These are phyloP conservation scores for Pectinophora gossypiella DNA, from an alignment of 1,140 invertebrate species.

Conservation along the genomic window DNA sequence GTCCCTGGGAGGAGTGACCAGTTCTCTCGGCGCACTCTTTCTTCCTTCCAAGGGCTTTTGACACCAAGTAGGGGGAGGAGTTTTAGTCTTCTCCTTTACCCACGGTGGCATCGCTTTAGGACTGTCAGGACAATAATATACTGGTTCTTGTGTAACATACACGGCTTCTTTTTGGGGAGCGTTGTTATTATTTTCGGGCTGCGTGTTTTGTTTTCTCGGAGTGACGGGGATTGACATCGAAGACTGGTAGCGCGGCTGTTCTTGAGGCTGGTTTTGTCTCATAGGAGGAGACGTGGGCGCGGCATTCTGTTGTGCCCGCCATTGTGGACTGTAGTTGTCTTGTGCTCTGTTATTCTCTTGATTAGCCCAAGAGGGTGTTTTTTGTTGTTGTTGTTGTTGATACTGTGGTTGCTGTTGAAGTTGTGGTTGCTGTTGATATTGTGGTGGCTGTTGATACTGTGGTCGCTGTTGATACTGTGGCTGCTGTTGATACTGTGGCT, in stretches of 20 bases:
- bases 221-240: constrained; percentile 69
- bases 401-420: not conserved
- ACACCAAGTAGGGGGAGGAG: constrained; percentile 67
- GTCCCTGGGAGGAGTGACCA: constrained; percentile 58
- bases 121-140: constrained; percentile 62
- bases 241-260: constrained; percentile 63
- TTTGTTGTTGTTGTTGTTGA: constrained; percentile 28
- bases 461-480: not conserved
- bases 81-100: constrained; percentile 71
- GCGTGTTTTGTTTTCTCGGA: constrained; percentile 50
- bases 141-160: constrained; percentile 58
- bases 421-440: constrained; percentile 43
- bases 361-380: constrained; percentile 43
- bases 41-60: constrained; percentile 59
- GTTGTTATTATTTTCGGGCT: constrained; percentile 37
- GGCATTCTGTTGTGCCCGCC: constrained; percentile 39
- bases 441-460: constrained; percentile 40
- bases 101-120: constrained; percentile 64
- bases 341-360: constrained; percentile 51
- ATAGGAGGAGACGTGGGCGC: constrained; percentile 26
- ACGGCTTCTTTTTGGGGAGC: constrained; percentile 50
- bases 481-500: constrained; percentile 10
- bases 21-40: constrained; percentile 48
- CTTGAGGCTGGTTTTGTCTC: constrained; percentile 25
- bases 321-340: constrained; percentile 34